Conservation (phyloP, 2,888 invertebrate genomes). For the Didymodactylos carnosus region DNA sequence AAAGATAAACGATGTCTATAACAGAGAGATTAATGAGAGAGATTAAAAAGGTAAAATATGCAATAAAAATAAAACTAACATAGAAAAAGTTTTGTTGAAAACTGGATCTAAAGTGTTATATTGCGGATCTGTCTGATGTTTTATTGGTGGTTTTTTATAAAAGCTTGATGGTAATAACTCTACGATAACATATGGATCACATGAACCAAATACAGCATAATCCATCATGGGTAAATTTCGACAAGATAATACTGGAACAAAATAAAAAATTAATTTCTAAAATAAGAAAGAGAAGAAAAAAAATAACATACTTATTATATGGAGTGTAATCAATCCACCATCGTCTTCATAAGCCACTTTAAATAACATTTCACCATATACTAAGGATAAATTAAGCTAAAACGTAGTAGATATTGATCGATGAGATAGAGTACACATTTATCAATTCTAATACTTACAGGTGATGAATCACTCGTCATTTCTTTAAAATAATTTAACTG, state of each 20-base stretch:
- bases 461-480: background rate
- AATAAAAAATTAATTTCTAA: background rate
- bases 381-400: background rate
- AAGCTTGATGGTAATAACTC: background rate
- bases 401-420: background rate
- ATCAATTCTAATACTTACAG: background rate
- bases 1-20: background rate
- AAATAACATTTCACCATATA: background rate
- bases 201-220: background rate
- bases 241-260: background rate
- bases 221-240: background rate
- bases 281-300: no score
- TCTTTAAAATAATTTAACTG: background rate
- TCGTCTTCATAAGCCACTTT: background rate
- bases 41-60: background rate
- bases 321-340: background rate
- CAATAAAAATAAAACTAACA: background rate
- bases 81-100: constrained; percentile 51
- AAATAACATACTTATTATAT: background rate
- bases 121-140: constrained; percentile 69
- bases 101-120: constrained; percentile 80
- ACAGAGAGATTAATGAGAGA: background rate
- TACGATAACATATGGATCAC: background rate
- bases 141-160: background rate
- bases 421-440: background rate